A percentile compares a stretch with the other conserved stretches of the same genome.
Evolutionary conservation across 2,797 vertebrate genomes (phyloP).

Genomic region (Oreortyx pictus): DNA sequence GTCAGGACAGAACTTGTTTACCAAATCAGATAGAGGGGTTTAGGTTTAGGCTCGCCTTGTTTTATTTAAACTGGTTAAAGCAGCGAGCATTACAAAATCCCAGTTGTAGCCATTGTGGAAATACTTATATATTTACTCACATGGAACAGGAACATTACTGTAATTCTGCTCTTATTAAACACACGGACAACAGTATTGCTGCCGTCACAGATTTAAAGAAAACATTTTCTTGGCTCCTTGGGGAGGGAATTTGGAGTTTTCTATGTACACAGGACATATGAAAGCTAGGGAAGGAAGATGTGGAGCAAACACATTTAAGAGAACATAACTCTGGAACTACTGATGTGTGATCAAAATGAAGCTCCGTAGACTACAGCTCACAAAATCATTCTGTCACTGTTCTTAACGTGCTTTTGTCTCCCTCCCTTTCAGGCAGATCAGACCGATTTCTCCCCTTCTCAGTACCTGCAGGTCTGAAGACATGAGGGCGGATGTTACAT

Average conservation of each 20-base stretch:
- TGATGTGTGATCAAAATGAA: not conserved
- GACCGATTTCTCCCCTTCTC: not conserved
- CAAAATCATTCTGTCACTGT: not conserved
- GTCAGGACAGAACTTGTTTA: constrained; percentile 55
- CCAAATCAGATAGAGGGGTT: constrained; percentile 30
- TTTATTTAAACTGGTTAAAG: constrained; percentile 49
- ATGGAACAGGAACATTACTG: not conserved
- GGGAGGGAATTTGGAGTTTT: not conserved
- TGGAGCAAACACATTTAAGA: not conserved
- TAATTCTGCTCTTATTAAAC: constrained; percentile 26
- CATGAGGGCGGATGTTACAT: not conserved
- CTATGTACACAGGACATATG: not conserved
- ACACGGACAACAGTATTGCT: not conserved
- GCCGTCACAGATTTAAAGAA: not conserved
- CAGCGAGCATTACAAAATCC: not conserved
- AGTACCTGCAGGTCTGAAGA: not conserved
- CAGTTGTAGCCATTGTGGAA: constrained; percentile 35
- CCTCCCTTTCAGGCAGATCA: not conserved
- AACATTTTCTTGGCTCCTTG: constrained; percentile 13
- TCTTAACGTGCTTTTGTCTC: not conserved
- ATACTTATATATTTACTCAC: constrained; percentile 22
- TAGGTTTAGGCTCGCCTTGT: constrained; percentile 15
- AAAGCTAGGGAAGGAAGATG: not conserved
- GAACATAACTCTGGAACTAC: not conserved
- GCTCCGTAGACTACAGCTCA: not conserved